Conservation (phyloP, 2,888 invertebrate genomes). For the Agrotis segetum region DNA sequence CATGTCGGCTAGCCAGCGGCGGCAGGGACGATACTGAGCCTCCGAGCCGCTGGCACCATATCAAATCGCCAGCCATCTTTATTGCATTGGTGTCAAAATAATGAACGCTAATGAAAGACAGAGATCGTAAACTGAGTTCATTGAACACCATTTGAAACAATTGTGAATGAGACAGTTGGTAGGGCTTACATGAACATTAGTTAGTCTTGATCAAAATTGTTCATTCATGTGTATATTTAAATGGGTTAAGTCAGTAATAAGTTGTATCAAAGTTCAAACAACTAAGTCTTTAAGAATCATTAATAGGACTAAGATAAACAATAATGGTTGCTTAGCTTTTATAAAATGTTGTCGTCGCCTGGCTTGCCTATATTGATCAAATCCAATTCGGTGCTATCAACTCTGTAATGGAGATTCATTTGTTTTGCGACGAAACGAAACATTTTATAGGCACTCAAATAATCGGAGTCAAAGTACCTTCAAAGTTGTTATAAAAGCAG, state of each 20-base stretch:
- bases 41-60: slow-evolving; percentile 65
- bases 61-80: slow-evolving; percentile 76
- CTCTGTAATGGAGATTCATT: slow-evolving; percentile 63
- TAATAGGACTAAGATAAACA: slow-evolving; percentile 2
- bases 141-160: slow-evolving; percentile 17
- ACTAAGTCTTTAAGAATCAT: slow-evolving; percentile 7
- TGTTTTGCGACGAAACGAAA: slow-evolving; percentile 40
- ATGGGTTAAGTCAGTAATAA: slow-evolving; percentile 1
- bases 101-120: slow-evolving; percentile 82
- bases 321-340: slow-evolving; percentile 19
- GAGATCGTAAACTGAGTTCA: slow-evolving; percentile 66
- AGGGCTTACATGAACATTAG: not conserved
- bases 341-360: slow-evolving; percentile 75
- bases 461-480: slow-evolving; percentile 21
- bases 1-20: slow-evolving; percentile 74
- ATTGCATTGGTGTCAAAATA: slow-evolving; percentile 86
- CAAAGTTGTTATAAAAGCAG: slow-evolving; percentile 17
- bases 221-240: not conserved
- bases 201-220: slow-evolving; percentile 18
- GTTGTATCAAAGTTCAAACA: not conserved
- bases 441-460: slow-evolving; percentile 28
- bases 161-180: slow-evolving; percentile 7
- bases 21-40: slow-evolving; percentile 74
- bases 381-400: slow-evolving; percentile 71
- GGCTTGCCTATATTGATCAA: slow-evolving; percentile 70